Evolutionary conservation across 2,797 vertebrate genomes (phyloP), one percentile per base, ranked within the genome.

Genomic region (Schizopygopsis pylzovi): DNA sequence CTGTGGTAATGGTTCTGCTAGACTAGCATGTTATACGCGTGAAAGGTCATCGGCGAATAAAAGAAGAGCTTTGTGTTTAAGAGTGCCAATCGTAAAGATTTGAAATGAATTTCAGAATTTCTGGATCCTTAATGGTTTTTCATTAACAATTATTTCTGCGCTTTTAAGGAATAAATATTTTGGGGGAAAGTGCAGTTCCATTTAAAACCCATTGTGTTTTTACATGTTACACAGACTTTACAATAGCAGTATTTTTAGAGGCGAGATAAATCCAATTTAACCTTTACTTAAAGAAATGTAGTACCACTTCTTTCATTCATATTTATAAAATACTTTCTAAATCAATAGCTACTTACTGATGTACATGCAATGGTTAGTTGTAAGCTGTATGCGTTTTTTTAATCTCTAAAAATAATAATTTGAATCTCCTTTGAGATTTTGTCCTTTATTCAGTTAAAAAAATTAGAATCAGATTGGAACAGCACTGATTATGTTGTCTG

Each of bases 1-100:
- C 86, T 90, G 88, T 88, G 87, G 89, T 39, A 59, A 49, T 47
- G 28, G 43, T 80, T 87, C 54, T 88, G 70, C 25, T 70, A 67
- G 22, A 68, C 52, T n/a, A 77, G 82, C 70, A 79, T 70, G 68
- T 87, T 80, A 43, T 39, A 43, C 67, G 75, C 15, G 3, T 49
- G 22, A 80, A 83, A 80, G 76, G 78, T 73, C 72, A 52, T 54
- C 59, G 45, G 47, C 41, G 18, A 86, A 83, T 84, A 54, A 77
- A 68, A 81, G 47, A 28, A 54, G 22, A 33, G 20, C 54, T 73
- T 28, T 56, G 54, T 79, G n/a, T 65, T 54, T 54, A 13, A 18
- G 28, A 2, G 37, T 52, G 15, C 2, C 63, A 37, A 54, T 81
- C 18, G 10, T 65, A 13, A 15, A 45, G 16, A 18, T 12, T 6